Evolutionary conservation across 2,888 invertebrate species (phyloP), one percentile per base, ranked within the genome.

Genomic region (Melangyna quadrimaculata): DNA sequence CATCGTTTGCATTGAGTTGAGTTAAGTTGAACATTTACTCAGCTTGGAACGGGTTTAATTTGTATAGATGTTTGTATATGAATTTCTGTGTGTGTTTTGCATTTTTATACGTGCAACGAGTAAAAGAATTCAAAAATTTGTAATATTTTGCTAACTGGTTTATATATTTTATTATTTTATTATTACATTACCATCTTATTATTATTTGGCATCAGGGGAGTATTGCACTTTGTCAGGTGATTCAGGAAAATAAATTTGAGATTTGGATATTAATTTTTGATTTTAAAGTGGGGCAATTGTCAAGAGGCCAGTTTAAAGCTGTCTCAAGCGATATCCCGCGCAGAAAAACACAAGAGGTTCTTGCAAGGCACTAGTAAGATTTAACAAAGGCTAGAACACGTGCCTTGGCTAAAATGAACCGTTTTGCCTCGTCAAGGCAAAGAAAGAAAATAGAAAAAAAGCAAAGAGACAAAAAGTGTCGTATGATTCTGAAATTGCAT

Each of bases 71-170:
- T 51, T 2, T 12, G 3, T 51, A 55, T 55, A 4, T 10, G 10
- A 17, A 17, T 27, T 19, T 14, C n/a, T n/a, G 6, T 55, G 2
- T 9, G 9, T 17, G 19, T 35, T 51, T 48, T 14, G 14, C 24
- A 51, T 59, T 22, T 59, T 59, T 14, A 17, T 59, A 37, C 35
- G 59, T 29, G 37, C 35, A 22, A 9, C 19, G 14, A 22, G 51
- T 43, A 48, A 32, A 40, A 22, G 43, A 67, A 67, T 43, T 22
- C 14, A 55, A 24, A 53, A 55, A 45, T 67, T 67, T 67, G n/a
- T 57, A 32, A 35, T 37, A 57, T 65, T 45, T 14, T 45, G 2
- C 57, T 57, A 75, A 67, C 65, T 40, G 63, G 55, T 73, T 74
- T 48, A 48, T 48, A 71, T 29, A 17, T 24, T 14, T 32, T 32